Evolutionary conservation across 92 coral and sea anemone genomes (phyloP).

Genomic region (Bergia puertoricense): DNA sequence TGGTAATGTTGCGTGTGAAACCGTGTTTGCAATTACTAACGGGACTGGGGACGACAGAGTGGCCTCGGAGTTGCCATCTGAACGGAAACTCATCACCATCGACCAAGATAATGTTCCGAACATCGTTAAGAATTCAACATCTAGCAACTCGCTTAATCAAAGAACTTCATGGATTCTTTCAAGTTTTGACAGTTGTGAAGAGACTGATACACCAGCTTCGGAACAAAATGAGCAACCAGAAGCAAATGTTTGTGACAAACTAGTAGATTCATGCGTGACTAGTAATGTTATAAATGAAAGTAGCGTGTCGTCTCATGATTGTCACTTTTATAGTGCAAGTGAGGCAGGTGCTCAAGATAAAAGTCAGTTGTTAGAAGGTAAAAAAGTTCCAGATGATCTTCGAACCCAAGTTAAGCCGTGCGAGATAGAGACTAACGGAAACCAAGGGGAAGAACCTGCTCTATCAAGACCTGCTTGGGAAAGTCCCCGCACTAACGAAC

Average conservation of each 20-base stretch:
- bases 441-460: conserved; percentile 15
- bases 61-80: neutral
- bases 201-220: neutral
- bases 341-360: neutral
- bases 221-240: neutral
- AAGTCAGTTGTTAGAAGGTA: neutral
- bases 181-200: conserved; percentile 33
- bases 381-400: neutral
- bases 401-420: neutral
- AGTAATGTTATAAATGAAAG: neutral
- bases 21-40: neutral
- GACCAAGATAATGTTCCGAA: neutral
- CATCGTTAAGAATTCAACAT: neutral
- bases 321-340: neutral
- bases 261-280: neutral
- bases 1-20: neutral
- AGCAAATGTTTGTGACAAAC: neutral
- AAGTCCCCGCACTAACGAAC: conserved; percentile 31
- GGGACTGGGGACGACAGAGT: neutral
- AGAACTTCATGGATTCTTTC: conserved; percentile 21
- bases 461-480: conserved; percentile 50
- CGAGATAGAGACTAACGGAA: neutral
- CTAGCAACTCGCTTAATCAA: neutral
- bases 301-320: neutral
- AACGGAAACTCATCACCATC: neutral